phyloP scores from a whole-genome alignment of 2,113 vertebrate genomes.

The Hylia prasina region DNA sequence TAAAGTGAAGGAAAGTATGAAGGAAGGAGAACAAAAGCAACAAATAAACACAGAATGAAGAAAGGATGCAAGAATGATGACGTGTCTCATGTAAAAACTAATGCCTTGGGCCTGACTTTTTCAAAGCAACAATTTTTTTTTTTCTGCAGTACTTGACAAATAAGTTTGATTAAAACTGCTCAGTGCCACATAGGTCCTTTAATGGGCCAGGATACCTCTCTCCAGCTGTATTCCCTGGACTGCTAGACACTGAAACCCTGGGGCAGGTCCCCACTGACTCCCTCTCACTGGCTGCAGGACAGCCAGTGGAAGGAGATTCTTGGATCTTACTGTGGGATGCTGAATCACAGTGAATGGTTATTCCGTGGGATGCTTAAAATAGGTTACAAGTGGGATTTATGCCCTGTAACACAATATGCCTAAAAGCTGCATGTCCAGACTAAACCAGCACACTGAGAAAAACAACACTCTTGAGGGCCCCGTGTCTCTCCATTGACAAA shows the following conservation, averaged over 20 bases:
- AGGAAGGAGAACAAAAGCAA: slow-evolving; percentile 1
- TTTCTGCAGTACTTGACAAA: neutral
- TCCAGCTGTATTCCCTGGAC: neutral
- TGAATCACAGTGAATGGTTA: neutral
- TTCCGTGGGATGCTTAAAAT: neutral
- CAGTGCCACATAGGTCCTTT: neutral
- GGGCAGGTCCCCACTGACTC: neutral
- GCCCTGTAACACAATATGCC: neutral
- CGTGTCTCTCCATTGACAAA: neutral
- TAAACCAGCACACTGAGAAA: neutral
- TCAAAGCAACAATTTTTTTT: neutral
- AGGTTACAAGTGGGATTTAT: neutral
- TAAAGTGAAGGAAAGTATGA: neutral
- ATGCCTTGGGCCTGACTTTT: neutral
- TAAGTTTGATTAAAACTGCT: neutral
- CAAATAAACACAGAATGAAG: neutral
- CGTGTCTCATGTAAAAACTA: neutral
- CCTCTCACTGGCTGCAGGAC: neutral
- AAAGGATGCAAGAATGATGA: neutral
- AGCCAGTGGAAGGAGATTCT: neutral
- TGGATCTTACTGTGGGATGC: neutral
- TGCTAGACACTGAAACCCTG: neutral
- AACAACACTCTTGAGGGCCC: neutral
- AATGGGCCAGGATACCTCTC: neutral
- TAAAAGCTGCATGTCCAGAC: neutral